Conservation (phyloP, 2,113 vertebrate genomes). For the Gadus macrocephalus region DNA sequence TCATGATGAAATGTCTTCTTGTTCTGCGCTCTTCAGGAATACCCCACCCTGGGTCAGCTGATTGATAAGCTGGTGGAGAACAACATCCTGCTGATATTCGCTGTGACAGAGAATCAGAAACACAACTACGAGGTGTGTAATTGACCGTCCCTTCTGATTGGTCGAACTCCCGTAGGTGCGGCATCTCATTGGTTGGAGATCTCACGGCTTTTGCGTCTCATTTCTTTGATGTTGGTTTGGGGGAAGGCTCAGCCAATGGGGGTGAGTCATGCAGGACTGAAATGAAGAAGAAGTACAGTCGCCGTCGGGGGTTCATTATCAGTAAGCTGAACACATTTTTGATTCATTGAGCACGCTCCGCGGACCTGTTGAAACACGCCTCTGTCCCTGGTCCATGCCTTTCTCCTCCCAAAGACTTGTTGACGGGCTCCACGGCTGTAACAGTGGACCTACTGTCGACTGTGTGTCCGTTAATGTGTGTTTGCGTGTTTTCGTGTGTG, state of each 20-base stretch:
- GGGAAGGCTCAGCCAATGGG: neutral
- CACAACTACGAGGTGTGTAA: conserved; percentile 84
- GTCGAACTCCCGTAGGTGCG: too few relatives aligned
- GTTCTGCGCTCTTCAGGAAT: conserved; percentile 76
- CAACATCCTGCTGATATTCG: conserved; percentile 93
- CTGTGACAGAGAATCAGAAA: conserved; percentile 83
- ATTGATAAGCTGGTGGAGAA: conserved; percentile 95
- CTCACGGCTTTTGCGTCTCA: neutral
- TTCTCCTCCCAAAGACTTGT: neutral
- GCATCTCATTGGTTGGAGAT: neutral
- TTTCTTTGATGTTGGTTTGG: conserved; percentile 1
- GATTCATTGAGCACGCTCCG: conserved; percentile 37
- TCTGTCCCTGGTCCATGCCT: conserved; percentile 1
- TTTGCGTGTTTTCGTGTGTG: conserved; percentile 2
- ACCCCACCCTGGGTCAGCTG: conserved; percentile 92
- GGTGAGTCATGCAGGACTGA: neutral
- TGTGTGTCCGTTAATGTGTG: too few relatives aligned
- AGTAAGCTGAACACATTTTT: conserved; percentile 32
- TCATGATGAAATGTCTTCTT: neutral
- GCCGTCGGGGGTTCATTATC: conserved; percentile 5
- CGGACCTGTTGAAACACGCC: conserved; percentile 56
- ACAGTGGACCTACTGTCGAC: too few relatives aligned
- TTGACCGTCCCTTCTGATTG: neutral
- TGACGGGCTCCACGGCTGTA: conserved; percentile 1
- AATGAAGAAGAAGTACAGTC: neutral